phyloP scores from a whole-genome alignment of 2,113 vertebrate genomes.

The Fukomys damarensis region DNA sequence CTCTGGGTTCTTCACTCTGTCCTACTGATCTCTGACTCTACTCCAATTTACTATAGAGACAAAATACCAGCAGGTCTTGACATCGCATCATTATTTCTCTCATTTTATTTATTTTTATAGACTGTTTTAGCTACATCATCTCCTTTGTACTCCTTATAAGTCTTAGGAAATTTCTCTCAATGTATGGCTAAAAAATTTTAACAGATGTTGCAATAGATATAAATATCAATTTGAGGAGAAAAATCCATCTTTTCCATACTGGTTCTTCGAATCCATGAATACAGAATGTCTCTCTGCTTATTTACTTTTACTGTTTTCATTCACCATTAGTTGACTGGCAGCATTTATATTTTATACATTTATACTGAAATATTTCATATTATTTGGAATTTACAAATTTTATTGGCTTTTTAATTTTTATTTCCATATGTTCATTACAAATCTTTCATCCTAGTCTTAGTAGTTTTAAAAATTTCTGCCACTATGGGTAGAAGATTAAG shows the following conservation, averaged over 20 bases:
- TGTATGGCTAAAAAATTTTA: not conserved
- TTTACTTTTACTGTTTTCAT: not conserved
- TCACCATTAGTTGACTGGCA: not conserved
- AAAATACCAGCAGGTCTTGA: not conserved
- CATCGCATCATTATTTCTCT: not conserved
- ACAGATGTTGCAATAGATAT: not conserved
- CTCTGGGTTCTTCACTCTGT: not conserved
- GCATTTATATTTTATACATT: not conserved
- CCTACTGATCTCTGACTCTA: not conserved
- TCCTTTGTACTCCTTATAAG: not conserved
- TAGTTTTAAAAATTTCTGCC: not conserved
- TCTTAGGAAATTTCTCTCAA: not conserved
- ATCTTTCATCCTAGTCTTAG: not conserved
- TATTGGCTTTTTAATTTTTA: not conserved
- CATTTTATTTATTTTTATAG: not conserved
- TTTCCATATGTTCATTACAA: not conserved
- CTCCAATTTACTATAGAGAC: not conserved
- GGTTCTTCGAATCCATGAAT: not conserved
- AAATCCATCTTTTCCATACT: not conserved
- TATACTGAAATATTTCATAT: not conserved
- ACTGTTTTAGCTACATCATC: not conserved
- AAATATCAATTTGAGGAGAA: not conserved
- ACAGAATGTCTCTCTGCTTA: not conserved
- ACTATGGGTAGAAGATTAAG: not conserved
- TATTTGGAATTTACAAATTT: not conserved